Conservation (phyloP, 2,888 invertebrate species). For the Pollenia labialis region DNA sequence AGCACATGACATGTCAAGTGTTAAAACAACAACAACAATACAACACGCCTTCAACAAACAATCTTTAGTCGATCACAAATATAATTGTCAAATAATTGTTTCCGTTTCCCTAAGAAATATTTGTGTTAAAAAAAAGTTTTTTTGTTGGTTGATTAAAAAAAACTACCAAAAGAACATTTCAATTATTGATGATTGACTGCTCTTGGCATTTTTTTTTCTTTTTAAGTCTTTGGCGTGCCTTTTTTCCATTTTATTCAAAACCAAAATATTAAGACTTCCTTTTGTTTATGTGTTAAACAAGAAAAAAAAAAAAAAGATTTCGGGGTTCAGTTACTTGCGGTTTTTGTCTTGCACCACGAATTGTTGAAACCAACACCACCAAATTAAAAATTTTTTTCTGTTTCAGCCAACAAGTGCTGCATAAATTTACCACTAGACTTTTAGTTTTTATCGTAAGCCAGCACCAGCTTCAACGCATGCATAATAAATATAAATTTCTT, state of each 20-base stretch:
- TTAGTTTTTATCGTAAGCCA: not conserved
- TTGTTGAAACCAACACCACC: slow-evolving; percentile 25
- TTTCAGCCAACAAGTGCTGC: slow-evolving; percentile 58
- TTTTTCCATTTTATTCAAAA: slow-evolving; percentile 27
- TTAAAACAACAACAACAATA: slow-evolving; percentile 1
- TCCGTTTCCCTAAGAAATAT: slow-evolving; percentile 65
- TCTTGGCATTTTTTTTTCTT: not conserved
- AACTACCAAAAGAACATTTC: slow-evolving; percentile 54
- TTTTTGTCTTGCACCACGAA: slow-evolving; percentile 33
- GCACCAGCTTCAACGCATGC: slow-evolving; percentile 53
- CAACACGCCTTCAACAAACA: not conserved
- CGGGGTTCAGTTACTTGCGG: slow-evolving; percentile 59
- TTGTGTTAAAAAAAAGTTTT: slow-evolving; percentile 17
- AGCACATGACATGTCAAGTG: slow-evolving; percentile 16
- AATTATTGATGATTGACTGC: slow-evolving; percentile 49
- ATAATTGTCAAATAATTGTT: slow-evolving; percentile 65
- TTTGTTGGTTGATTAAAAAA: not conserved
- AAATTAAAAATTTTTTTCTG: slow-evolving; percentile 18
- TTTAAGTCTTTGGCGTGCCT: slow-evolving; percentile 31
- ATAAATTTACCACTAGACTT: slow-evolving; percentile 53
- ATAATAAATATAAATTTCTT: slow-evolving; percentile 63
- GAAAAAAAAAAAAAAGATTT: not conserved
- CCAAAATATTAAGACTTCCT: slow-evolving; percentile 59
- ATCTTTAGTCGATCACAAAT: slow-evolving; percentile 11
- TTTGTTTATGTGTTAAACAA: not conserved